Percentiles rank a stretch among this genome's conserved stretches.
These are phyloP conservation scores for Coecobrya sp. DNA, from an alignment of 2,888 invertebrate genomes.

Conservation along the genomic window DNA sequence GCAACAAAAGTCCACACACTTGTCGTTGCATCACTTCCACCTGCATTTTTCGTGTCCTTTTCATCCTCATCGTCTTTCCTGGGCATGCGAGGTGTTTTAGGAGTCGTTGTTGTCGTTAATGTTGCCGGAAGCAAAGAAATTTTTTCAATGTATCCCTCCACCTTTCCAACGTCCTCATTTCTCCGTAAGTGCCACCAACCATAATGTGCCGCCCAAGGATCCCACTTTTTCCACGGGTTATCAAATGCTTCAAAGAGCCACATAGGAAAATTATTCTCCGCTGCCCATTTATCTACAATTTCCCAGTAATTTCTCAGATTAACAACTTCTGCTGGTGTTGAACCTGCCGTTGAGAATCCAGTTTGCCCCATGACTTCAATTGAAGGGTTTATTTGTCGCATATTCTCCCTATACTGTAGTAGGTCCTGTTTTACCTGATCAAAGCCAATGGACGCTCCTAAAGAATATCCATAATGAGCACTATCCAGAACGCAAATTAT, in stretches of 20 bases:
- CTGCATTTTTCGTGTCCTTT: not conserved
- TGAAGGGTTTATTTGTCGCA: not conserved
- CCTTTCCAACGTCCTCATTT: not conserved
- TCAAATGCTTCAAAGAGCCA: slow-evolving; percentile 29
- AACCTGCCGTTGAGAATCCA: not conserved
- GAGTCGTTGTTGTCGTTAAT: not conserved
- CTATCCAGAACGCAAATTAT: not conserved
- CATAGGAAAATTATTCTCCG: not conserved
- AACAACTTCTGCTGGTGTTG: not conserved
- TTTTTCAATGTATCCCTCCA: slow-evolving; percentile 26
- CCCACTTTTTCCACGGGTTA: not conserved
- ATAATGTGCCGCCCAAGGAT: not conserved
- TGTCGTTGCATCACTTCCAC: not conserved
- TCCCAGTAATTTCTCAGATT: not conserved
- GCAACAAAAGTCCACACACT: not conserved
- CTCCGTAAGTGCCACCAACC: slow-evolving; percentile 14
- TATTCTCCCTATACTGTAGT: not conserved
- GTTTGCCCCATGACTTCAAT: slow-evolving; percentile 23
- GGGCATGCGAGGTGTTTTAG: not conserved
- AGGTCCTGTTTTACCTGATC: not conserved
- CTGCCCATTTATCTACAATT: not conserved
- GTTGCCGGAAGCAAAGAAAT: not conserved
- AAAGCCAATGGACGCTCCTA: not conserved
- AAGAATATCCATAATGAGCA: not conserved
- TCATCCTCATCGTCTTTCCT: not conserved